Evolutionary conservation across 2,797 vertebrate species (phyloP).

Genomic region (Cuculus canorus): DNA sequence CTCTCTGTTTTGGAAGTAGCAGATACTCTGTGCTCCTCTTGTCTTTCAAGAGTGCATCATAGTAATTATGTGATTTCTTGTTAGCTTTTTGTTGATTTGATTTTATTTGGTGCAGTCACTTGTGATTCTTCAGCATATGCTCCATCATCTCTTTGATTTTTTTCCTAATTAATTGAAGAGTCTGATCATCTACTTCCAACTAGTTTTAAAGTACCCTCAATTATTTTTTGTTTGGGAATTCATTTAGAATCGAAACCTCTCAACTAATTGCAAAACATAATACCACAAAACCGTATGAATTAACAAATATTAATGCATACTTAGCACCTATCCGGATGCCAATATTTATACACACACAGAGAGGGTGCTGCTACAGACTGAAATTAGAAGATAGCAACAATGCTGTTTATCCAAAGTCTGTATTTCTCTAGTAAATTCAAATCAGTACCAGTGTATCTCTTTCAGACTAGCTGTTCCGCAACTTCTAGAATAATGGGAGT

Average conservation of each 20-base stretch:
- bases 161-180: conserved; percentile 62
- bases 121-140: conserved; percentile 2
- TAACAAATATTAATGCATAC: conserved; percentile 3
- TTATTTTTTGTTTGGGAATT: conserved; percentile 49
- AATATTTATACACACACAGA: conserved; percentile 26
- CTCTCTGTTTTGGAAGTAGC: not conserved
- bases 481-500: not conserved
- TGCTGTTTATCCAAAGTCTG: not conserved
- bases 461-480: not conserved
- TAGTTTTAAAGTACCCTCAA: conserved; percentile 51
- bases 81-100: conserved; percentile 51
- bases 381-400: not conserved
- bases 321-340: not conserved
- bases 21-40: not conserved
- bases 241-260: conserved; percentile 29
- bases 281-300: conserved; percentile 11
- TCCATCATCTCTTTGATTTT: conserved; percentile 42
- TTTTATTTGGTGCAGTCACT: conserved; percentile 24
- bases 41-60: not conserved
- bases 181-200: conserved; percentile 49
- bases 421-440: not conserved
- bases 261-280: conserved; percentile 22
- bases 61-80: conserved; percentile 37
- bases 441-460: not conserved
- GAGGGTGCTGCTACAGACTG: not conserved